These are phyloP conservation scores for Hoplodrina ambigua DNA, from an alignment of 2,888 invertebrate genomes.

Conservation along the genomic window DNA sequence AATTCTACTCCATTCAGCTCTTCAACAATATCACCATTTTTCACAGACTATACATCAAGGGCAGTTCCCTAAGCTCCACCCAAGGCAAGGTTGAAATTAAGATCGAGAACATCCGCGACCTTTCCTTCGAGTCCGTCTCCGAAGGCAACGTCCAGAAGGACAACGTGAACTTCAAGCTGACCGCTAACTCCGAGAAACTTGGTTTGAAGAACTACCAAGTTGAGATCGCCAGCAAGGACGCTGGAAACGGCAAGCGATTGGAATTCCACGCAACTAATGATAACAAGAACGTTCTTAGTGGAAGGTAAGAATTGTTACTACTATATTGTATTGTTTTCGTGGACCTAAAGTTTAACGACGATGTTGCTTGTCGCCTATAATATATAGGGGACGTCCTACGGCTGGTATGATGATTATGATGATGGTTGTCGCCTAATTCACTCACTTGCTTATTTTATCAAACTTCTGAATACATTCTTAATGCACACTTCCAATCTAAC, in stretches of 20 bases:
- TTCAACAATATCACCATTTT: neutral
- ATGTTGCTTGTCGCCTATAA: too few relatives aligned
- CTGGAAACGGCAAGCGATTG: conserved; percentile 91
- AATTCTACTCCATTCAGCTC: neutral
- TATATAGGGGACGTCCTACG: too few relatives aligned
- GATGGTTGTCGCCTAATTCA: too few relatives aligned
- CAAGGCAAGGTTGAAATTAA: conserved; percentile 91
- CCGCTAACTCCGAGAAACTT: conserved; percentile 92
- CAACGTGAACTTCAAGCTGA: conserved; percentile 91
- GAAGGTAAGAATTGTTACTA: conserved; percentile 87
- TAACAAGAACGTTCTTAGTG: conserved; percentile 92
- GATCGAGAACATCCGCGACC: conserved; percentile 87
- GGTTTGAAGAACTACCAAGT: conserved; percentile 92
- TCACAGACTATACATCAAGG: conserved; percentile 81
- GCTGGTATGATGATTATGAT: too few relatives aligned
- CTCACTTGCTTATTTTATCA: too few relatives aligned
- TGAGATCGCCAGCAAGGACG: conserved; percentile 91
- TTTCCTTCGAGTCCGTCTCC: conserved; percentile 88
- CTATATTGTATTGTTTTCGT: too few relatives aligned
- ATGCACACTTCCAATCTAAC: too few relatives aligned
- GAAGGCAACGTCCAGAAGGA: conserved; percentile 91
- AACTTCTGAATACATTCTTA: too few relatives aligned
- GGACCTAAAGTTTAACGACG: too few relatives aligned
- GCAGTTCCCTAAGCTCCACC: conserved; percentile 85
- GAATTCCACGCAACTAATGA: conserved; percentile 92